Conservation (phyloP, 2,888 invertebrate species). For the Hirtodrosophila cameraria region DNA sequence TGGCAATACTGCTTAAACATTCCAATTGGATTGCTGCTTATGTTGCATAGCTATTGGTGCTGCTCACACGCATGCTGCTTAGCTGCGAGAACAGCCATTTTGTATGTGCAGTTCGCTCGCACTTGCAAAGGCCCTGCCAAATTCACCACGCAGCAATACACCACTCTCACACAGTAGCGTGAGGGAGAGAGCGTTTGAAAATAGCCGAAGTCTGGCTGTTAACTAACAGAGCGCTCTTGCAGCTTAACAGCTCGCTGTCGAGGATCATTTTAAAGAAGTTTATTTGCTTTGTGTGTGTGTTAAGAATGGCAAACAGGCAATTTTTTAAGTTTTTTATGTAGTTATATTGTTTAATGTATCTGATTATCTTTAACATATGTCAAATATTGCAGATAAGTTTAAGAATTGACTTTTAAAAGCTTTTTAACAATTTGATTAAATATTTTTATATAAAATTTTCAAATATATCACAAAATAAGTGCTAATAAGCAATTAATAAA, state of each 20-base stretch:
- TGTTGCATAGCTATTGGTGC: slow-evolving; percentile 19
- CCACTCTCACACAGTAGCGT: slow-evolving; percentile 17
- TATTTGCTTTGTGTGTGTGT: too few relatives aligned
- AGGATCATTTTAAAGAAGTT: slow-evolving; percentile 4
- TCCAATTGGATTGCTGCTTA: slow-evolving; percentile 68
- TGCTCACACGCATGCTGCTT: slow-evolving; percentile 22
- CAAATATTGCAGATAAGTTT: too few relatives aligned
- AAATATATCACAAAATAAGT: too few relatives aligned
- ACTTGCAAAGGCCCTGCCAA: slow-evolving; percentile 6
- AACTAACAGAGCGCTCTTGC: slow-evolving; percentile 29
- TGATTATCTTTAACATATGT: too few relatives aligned
- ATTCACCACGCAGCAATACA: slow-evolving; percentile 33
- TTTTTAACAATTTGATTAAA: too few relatives aligned
- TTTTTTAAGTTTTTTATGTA: too few relatives aligned
- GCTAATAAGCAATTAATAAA: too few relatives aligned
- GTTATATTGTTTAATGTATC: too few relatives aligned
- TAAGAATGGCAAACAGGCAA: too few relatives aligned
- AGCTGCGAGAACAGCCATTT: slow-evolving; percentile 39
- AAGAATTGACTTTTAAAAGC: too few relatives aligned
- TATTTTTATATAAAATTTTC: too few relatives aligned
- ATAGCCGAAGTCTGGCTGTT: slow-evolving; percentile 21
- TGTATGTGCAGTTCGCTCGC: slow-evolving; percentile 45
- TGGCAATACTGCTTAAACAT: slow-evolving; percentile 23
- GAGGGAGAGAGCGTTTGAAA: neutral
- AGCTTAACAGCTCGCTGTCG: slow-evolving; percentile 3